A percentile compares a stretch with the other conserved stretches of the same genome.
These are phyloP conservation scores for Solenopsis fugax DNA, from an alignment of 1,140 invertebrate species.

Conservation along the genomic window DNA sequence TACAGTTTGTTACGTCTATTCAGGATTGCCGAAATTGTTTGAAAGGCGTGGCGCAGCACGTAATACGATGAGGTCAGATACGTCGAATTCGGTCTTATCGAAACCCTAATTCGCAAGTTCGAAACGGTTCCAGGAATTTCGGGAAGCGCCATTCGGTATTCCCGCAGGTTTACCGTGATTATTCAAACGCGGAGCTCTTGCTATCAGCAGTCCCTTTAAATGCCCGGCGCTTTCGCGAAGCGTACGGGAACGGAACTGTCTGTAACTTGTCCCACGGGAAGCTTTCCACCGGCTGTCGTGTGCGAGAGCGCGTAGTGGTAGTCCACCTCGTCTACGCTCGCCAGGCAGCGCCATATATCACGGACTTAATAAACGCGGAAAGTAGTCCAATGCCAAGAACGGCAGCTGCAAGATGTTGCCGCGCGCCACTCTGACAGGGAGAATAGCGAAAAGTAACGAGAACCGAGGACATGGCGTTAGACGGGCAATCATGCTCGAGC, in stretches of 20 bases:
- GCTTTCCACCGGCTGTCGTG: constrained; percentile 49
- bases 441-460: constrained; percentile 58
- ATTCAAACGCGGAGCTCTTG: constrained; percentile 53
- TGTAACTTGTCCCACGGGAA: constrained; percentile 62
- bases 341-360: constrained; percentile 72
- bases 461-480: constrained; percentile 55
- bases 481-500: constrained; percentile 63
- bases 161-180: constrained; percentile 60
- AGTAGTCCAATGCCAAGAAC: constrained; percentile 73
- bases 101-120: constrained; percentile 42
- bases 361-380: constrained; percentile 74
- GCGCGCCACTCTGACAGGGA: constrained; percentile 35
- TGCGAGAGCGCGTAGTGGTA: constrained; percentile 26
- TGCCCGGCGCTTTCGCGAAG: constrained; percentile 51
- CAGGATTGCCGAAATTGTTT: constrained; percentile 10
- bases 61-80: constrained; percentile 24
- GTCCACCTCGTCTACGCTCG: constrained; percentile 55
- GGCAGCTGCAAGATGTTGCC: constrained; percentile 49
- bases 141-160: constrained; percentile 47
- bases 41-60: background rate
- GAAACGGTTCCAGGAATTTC: constrained; percentile 44
- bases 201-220: constrained; percentile 62
- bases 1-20: background rate
- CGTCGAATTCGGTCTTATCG: constrained; percentile 44
- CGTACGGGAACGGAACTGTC: constrained; percentile 51